These are phyloP conservation scores for Thamnaconus septentrionalis DNA, from an alignment of 2,113 vertebrate genomes.

Conservation along the genomic window DNA sequence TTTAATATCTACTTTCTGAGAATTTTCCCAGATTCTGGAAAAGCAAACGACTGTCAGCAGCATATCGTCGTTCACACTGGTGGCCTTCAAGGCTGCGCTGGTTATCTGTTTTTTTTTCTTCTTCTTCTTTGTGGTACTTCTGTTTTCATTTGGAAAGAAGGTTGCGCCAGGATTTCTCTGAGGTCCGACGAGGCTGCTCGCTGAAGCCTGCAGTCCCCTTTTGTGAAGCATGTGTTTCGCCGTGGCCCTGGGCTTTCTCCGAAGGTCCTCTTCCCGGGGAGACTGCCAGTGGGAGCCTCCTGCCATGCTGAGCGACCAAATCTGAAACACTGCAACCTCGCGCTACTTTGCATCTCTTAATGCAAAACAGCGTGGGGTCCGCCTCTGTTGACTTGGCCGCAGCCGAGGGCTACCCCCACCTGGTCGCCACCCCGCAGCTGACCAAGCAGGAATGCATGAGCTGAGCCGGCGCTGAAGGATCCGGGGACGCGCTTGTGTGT, in stretches of 20 bases:
- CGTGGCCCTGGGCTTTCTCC: constrained; percentile 72
- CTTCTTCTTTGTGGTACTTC: neutral
- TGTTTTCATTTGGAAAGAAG: constrained; percentile 43
- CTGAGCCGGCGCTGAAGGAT: constrained; percentile 48
- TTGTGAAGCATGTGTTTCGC: constrained; percentile 74
- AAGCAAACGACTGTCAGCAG: constrained; percentile 50
- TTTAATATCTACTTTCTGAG: neutral
- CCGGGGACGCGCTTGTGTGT: constrained; percentile 31
- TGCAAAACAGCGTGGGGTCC: constrained; percentile 70
- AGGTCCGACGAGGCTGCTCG: constrained; percentile 62
- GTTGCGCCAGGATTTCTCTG: constrained; percentile 47
- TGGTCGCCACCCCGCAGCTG: constrained; percentile 67
- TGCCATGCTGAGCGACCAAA: constrained; percentile 69
- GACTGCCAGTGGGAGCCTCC: constrained; percentile 62
- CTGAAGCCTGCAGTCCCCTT: constrained; percentile 69
- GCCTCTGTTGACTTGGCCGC: constrained; percentile 58
- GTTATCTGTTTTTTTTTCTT: constrained; percentile 26
- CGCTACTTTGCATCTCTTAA: constrained; percentile 74
- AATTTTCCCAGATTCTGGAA: constrained; percentile 45
- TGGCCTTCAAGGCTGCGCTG: constrained; percentile 44
- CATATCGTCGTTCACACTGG: constrained; percentile 55
- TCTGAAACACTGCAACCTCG: constrained; percentile 62
- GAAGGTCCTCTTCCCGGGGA: constrained; percentile 67
- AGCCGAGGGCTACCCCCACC: constrained; percentile 48
- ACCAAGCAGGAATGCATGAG: constrained; percentile 65